These are phyloP conservation scores for Actenoides hombroni DNA, from an alignment of 2,113 vertebrate species.

Conservation along the genomic window DNA sequence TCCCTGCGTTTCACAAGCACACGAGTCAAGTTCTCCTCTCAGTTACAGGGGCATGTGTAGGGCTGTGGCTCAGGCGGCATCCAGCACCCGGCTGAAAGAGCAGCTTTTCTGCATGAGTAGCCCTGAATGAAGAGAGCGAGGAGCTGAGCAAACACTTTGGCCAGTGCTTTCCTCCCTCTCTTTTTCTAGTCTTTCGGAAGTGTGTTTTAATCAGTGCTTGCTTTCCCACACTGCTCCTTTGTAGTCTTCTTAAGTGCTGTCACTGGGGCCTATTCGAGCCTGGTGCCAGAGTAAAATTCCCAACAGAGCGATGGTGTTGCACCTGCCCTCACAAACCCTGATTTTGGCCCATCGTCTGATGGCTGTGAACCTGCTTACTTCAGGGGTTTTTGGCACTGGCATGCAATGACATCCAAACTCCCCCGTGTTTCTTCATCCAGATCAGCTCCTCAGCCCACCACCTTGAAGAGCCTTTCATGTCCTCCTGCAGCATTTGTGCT, in stretches of 20 bases:
- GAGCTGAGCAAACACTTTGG: constrained; percentile 55
- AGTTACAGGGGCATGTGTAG: constrained; percentile 36
- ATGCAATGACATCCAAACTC: background rate
- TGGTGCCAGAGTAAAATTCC: background rate
- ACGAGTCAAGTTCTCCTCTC: constrained; percentile 43
- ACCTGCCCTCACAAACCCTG: background rate
- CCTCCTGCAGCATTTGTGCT: background rate
- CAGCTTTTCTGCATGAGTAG: constrained; percentile 50
- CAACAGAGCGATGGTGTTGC: background rate
- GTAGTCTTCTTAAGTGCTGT: constrained; percentile 17
- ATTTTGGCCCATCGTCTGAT: background rate
- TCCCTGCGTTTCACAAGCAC: background rate
- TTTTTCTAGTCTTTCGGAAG: constrained; percentile 38
- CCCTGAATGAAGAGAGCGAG: constrained; percentile 37
- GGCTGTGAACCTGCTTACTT: background rate
- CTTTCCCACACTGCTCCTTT: constrained; percentile 43
- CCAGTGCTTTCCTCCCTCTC: constrained; percentile 15
- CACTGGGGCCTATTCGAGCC: background rate
- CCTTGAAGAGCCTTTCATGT: background rate
- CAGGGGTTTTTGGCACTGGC: background rate
- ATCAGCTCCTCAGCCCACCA: background rate
- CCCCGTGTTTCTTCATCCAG: background rate
- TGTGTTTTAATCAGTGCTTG: constrained; percentile 42
- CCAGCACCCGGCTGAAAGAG: constrained; percentile 31
- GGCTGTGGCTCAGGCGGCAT: background rate